Base-by-base conservation (phyloP, 2,888 invertebrate species). In the Dromius quadrimaculatus region DNA sequence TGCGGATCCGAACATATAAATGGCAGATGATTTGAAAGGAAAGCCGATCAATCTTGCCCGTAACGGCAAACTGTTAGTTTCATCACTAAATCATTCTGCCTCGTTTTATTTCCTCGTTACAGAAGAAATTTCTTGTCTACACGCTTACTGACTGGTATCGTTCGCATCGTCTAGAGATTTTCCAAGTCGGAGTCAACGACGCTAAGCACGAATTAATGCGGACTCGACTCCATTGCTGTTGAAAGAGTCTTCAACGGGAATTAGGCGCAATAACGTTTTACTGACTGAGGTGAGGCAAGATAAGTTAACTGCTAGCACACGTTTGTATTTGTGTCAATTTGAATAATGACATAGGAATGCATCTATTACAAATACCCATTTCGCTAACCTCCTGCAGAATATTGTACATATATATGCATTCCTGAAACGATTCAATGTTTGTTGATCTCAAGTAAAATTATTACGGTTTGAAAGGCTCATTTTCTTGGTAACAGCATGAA, bases 11-110 rank as follows among this genome's bases (percentile, higher is more conserved):
- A 70, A 70, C 70, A 70, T 70, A 70, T 70, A 70, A 70, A 70
- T 70, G 70, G 70, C 70, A 70, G 70, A 70, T 62, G 70, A 70
- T 70, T 70, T 70, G 70, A 70, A 70, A 70, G 62, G 70, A 62
- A 62, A 32, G 70, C 62, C 70, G 70, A 70, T 70, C 70, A 70
- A 62, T 70, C 70, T 70, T 70, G 13, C 13, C 50, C 62, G 62
- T 62, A 61, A 61, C 61, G 70, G 70, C 70, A 70, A 62, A 70
- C 70, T 70, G 70, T 70, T 70, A 70, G 70, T 70, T 70, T 70
- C 70, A 62, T 62, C 70, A 70, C 45, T 70, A 70, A 70, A 70
- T 70, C 70, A 70, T 70, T 62, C 70, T 70, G 70, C 70, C 70
- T 45, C 47, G 62, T 70, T 70, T 70, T 70, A 70, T 70, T 70